Percentiles rank a stretch among this genome's conserved stretches.
phyloP scores from a whole-genome alignment of 2,113 vertebrate species.

The Periophthalmus modestus region DNA sequence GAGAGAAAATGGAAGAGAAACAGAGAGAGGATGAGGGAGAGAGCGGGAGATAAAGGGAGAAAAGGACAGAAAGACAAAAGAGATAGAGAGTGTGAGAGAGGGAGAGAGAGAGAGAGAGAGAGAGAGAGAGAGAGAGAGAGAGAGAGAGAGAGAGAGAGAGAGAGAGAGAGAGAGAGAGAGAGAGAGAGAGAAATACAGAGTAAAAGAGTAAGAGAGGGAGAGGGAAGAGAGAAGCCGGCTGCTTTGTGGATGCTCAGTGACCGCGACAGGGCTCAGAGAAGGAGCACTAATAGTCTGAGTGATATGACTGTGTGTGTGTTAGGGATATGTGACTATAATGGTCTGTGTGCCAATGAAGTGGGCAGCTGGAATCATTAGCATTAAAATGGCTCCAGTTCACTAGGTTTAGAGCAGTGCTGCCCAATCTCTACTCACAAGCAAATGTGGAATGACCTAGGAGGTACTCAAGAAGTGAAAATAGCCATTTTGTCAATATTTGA shows the following conservation, averaged over 20 bases:
- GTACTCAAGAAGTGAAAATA: no score
- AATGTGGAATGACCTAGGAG: no score
- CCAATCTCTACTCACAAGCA: no score
- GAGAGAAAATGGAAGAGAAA: no score
- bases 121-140: not conserved
- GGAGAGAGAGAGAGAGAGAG: no score
- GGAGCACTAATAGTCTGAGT: constrained; percentile 39
- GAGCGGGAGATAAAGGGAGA: not conserved
- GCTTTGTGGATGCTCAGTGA: constrained; percentile 65
- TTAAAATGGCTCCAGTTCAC: no score
- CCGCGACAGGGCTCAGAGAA: constrained; percentile 48
- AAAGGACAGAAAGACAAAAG: not conserved
- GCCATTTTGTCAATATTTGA: no score
- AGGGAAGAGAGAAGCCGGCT: not conserved
- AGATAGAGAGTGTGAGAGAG: not conserved
- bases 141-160: not conserved
- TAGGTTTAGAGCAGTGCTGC: no score
- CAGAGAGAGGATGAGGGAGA: not conserved
- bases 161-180: not conserved
- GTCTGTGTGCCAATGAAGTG: not conserved
- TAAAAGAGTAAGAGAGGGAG: not conserved
- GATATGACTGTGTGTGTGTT: not conserved
- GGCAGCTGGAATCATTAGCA: no score
- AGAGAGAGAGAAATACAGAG: not conserved
- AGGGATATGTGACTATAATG: not conserved